A percentile compares a stretch with the other conserved stretches of the same genome.
Conservation (phyloP, 2,888 invertebrate genomes). For the Eilema depressum region DNA sequence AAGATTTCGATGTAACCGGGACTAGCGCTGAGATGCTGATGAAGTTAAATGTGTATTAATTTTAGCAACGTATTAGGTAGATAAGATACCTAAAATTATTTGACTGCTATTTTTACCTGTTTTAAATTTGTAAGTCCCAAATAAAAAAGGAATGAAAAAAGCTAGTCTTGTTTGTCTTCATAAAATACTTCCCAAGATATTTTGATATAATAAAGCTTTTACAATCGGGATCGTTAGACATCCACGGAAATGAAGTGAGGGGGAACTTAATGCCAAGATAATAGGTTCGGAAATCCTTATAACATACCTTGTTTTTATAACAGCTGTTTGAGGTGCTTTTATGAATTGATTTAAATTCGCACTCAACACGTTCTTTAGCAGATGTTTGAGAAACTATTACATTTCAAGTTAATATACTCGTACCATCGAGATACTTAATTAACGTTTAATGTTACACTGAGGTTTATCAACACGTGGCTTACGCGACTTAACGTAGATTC, state of each 20-base stretch:
- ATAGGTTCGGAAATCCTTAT: background rate
- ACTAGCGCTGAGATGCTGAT: too few species aligned
- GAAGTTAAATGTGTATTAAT: too few species aligned
- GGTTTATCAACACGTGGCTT: constrained; percentile 26
- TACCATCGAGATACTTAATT: background rate
- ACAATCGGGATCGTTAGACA: constrained; percentile 16
- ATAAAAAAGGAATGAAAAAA: background rate
- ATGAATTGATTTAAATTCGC: background rate
- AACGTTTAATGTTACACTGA: background rate
- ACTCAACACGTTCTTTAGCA: background rate
- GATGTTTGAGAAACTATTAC: background rate
- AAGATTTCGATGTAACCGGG: too few species aligned
- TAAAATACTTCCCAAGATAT: background rate
- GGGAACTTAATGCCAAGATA: background rate
- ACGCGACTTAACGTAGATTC: constrained; percentile 47
- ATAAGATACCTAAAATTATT: background rate
- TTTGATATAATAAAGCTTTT: constrained; percentile 3
- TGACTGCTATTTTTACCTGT: background rate
- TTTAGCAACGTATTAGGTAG: too few species aligned
- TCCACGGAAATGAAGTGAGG: background rate
- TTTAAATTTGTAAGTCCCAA: background rate
- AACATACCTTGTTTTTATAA: background rate
- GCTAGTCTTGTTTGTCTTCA: background rate
- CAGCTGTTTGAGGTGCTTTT: background rate
- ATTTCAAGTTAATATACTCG: background rate